Evolutionary conservation across 2,797 vertebrate genomes (phyloP).

Genomic region (Poecilia picta): DNA sequence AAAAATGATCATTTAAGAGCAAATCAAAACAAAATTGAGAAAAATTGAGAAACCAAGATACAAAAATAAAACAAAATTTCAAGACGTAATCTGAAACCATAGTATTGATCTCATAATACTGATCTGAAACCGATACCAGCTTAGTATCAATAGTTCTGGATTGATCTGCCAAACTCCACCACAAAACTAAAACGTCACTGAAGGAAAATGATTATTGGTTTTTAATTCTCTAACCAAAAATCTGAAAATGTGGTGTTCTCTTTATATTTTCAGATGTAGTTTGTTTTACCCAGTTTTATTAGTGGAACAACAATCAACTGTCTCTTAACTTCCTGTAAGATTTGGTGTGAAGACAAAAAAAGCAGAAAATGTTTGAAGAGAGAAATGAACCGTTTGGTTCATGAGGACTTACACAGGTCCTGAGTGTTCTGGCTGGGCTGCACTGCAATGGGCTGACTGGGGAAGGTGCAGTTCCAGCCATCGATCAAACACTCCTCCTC

Average conservation of each 20-base stretch:
- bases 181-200: not conserved
- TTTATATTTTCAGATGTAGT: not conserved
- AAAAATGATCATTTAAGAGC: no score
- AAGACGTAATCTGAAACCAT: no score
- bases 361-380: not conserved
- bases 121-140: no score
- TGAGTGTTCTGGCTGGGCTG: slow-evolving; percentile 85
- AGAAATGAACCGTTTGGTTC: not conserved
- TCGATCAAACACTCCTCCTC: slow-evolving; percentile 85
- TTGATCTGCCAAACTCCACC: not conserved
- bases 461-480: slow-evolving; percentile 93
- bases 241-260: not conserved
- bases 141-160: no score
- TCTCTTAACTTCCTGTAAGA: not conserved
- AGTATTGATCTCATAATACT: no score
- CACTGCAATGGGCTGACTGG: slow-evolving; percentile 81
- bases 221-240: not conserved
- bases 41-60: no score
- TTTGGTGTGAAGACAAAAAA: not conserved
- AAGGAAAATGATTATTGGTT: not conserved
- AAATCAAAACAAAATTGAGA: no score
- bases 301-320: not conserved
- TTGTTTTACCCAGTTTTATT: not conserved
- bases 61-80: no score
- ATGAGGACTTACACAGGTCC: slow-evolving; percentile 82